Evolutionary conservation across 2,888 invertebrate genomes (phyloP).

Genomic region (Drosophila rellima): DNA sequence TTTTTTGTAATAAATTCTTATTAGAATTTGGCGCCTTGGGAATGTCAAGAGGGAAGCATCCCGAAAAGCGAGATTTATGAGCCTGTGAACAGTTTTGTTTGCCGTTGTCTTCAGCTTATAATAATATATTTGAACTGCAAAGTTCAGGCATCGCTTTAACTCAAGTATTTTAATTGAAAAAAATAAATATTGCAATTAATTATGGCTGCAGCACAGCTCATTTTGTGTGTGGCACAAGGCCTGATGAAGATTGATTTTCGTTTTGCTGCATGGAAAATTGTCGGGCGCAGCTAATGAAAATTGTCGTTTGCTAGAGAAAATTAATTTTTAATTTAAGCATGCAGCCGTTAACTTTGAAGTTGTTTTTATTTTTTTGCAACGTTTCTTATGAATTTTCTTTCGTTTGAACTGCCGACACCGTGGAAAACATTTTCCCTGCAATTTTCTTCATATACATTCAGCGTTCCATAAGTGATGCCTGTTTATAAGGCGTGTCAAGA

Average conservation of each 20-base stretch:
- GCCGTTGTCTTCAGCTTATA: slow-evolving; percentile 22
- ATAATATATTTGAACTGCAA: slow-evolving; percentile 21
- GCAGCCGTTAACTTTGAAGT: slow-evolving; percentile 67
- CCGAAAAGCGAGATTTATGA: slow-evolving; percentile 57
- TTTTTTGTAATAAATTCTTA: slow-evolving; percentile 67
- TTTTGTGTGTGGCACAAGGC: slow-evolving; percentile 28
- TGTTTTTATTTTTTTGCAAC: slow-evolving; percentile 24
- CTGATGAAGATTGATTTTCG: slow-evolving; percentile 75
- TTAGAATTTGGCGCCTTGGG: slow-evolving; percentile 56
- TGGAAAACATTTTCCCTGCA: slow-evolving; percentile 49
- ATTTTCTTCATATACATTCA: slow-evolving; percentile 61
- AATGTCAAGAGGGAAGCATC: slow-evolving; percentile 10
- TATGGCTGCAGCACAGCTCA: slow-evolving; percentile 16
- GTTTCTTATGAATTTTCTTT: slow-evolving; percentile 49
- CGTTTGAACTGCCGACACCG: slow-evolving; percentile 57
- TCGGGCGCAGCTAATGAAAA: slow-evolving; percentile 69
- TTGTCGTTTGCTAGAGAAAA: slow-evolving; percentile 56
- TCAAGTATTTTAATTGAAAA: slow-evolving; percentile 63
- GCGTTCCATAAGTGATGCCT: slow-evolving; percentile 20
- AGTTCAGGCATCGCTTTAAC: slow-evolving; percentile 8
- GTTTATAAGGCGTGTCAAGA: slow-evolving; percentile 17
- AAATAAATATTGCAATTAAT: slow-evolving; percentile 57
- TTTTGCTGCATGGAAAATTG: slow-evolving; percentile 33
- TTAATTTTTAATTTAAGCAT: slow-evolving; percentile 52
- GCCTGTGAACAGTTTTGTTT: slow-evolving; percentile 21